Conservation (phyloP, 2,797 vertebrate genomes). For the Sardinella longiceps region DNA sequence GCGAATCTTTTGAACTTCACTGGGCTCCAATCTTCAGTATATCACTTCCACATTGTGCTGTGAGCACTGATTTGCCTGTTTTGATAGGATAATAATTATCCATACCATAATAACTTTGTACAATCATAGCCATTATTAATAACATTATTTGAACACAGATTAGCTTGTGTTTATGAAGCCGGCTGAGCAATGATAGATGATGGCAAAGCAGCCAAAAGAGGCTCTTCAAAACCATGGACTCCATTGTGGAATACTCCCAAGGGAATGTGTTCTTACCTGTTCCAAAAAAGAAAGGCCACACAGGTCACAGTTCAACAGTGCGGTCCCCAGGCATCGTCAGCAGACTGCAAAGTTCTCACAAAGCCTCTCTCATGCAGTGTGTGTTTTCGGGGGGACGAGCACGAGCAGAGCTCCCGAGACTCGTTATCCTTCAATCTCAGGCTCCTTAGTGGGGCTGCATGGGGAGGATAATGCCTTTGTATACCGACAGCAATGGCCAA, state of each 20-base stretch:
- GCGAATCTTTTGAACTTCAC: neutral
- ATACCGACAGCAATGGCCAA: constrained; percentile 5
- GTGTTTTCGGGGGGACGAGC: neutral
- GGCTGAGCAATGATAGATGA: neutral
- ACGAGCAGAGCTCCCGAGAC: neutral
- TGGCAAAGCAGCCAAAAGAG: neutral
- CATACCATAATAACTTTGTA: no score
- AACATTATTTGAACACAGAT: neutral
- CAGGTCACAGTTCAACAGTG: neutral
- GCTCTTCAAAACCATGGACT: neutral
- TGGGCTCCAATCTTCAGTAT: no score
- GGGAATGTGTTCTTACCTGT: neutral
- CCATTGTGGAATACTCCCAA: neutral
- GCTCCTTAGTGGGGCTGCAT: neutral
- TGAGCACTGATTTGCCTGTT: neutral
- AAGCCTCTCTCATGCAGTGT: neutral
- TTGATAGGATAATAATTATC: neutral
- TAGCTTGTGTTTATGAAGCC: neutral
- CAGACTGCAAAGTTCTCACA: neutral
- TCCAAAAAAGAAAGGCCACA: neutral
- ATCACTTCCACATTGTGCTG: neutral
- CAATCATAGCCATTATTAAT: neutral
- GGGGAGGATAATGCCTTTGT: neutral
- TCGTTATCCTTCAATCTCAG: neutral
- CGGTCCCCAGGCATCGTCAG: neutral